phyloP scores from a whole-genome alignment of 2,797 vertebrate genomes.

The Enteromius afrohamiltoni region DNA sequence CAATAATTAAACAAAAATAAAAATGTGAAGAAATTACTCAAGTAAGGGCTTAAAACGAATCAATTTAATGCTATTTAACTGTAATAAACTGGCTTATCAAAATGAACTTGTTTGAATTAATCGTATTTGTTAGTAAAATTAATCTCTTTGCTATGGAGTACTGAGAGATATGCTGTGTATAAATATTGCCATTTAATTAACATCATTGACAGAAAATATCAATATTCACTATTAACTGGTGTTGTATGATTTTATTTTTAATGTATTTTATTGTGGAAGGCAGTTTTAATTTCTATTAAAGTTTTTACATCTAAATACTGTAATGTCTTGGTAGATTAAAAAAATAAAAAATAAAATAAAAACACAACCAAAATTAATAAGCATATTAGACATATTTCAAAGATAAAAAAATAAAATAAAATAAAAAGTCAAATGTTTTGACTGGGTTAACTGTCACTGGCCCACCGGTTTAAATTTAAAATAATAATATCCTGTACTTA shows the following conservation, averaged over 20 bases:
- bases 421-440: background rate
- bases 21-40: conserved; percentile 8
- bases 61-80: background rate
- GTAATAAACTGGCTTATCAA: background rate
- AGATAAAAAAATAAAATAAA: too few relatives aligned
- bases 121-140: background rate
- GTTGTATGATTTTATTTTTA: background rate
- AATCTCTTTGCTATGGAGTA: background rate
- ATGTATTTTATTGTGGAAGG: too few relatives aligned
- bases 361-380: too few relatives aligned
- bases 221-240: background rate
- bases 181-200: background rate
- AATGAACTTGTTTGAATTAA: background rate
- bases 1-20: background rate
- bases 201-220: background rate
- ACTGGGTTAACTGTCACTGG: background rate
- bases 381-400: too few relatives aligned
- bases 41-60: background rate
- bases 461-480: too few relatives aligned
- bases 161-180: background rate
- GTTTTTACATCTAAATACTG: too few relatives aligned
- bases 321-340: too few relatives aligned
- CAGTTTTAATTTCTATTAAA: too few relatives aligned
- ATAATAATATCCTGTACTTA: too few relatives aligned
- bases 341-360: too few relatives aligned